Evolutionary conservation across 2,888 invertebrate genomes (phyloP).

Genomic region (Drosophila bunnanda): DNA sequence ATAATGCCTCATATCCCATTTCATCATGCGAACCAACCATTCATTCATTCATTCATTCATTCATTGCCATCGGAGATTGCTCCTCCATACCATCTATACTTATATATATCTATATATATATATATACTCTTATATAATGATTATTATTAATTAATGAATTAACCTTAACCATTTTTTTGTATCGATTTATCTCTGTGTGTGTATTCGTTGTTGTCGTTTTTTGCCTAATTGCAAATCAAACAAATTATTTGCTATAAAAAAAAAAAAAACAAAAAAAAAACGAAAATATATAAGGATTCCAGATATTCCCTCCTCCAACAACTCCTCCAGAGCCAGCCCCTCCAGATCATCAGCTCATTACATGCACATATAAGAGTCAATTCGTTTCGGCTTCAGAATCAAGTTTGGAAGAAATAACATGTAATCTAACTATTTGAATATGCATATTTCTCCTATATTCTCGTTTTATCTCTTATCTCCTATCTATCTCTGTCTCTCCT

Average conservation of each 20-base stretch:
- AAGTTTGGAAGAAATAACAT: slow-evolving; percentile 88
- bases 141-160: slow-evolving; percentile 71
- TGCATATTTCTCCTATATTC: slow-evolving; percentile 58
- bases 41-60: slow-evolving; percentile 25
- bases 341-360: slow-evolving; percentile 90
- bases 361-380: slow-evolving; percentile 85
- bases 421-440: slow-evolving; percentile 85
- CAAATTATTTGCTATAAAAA: slow-evolving; percentile 58
- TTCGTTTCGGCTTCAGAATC: slow-evolving; percentile 87
- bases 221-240: slow-evolving; percentile 71
- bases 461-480: slow-evolving; percentile 33
- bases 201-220: slow-evolving; percentile 73
- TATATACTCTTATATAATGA: slow-evolving; percentile 59
- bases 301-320: slow-evolving; percentile 93
- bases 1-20: slow-evolving; percentile 27
- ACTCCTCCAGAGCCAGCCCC: slow-evolving; percentile 94
- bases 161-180: slow-evolving; percentile 70
- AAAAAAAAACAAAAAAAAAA: slow-evolving; percentile 48
- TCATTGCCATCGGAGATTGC: slow-evolving; percentile 26
- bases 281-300: slow-evolving; percentile 87
- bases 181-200: slow-evolving; percentile 74
- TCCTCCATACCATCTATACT: slow-evolving; percentile 26
- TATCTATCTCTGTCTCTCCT: slow-evolving; percentile 18
- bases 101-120: slow-evolving; percentile 41
- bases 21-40: slow-evolving; percentile 14